Percentiles rank a stretch among this genome's conserved stretches.
Evolutionary conservation across 1,140 invertebrate genomes (phyloP).

Genomic region (Drosophila sproati): DNA sequence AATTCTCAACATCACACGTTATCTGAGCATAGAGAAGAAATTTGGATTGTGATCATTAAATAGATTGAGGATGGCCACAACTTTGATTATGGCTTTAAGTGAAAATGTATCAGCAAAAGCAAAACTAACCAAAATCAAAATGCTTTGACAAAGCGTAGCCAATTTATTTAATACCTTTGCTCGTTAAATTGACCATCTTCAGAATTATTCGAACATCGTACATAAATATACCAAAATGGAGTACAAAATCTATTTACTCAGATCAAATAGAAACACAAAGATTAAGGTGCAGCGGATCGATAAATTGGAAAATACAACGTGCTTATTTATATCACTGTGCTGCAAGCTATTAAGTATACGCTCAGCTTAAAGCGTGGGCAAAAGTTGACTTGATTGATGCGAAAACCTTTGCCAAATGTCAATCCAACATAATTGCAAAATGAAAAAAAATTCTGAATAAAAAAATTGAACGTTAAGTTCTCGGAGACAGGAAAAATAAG

Average conservation of each 20-base stretch:
- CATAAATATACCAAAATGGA: constrained; percentile 62
- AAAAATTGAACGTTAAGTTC: too few species aligned
- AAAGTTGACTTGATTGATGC: constrained; percentile 77
- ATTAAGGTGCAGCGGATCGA: constrained; percentile 24
- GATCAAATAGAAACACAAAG: constrained; percentile 23
- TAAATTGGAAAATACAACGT: constrained; percentile 70
- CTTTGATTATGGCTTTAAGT: background rate
- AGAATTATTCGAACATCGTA: constrained; percentile 50
- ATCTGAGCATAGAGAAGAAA: too few species aligned
- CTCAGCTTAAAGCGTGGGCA: constrained; percentile 48
- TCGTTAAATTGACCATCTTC: constrained; percentile 41
- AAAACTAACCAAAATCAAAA: background rate
- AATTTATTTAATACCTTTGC: constrained; percentile 19
- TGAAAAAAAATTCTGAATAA: background rate
- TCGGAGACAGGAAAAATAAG: constrained; percentile 20
- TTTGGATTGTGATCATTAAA: too few species aligned
- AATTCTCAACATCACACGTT: too few species aligned
- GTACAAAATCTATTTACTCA: constrained; percentile 59
- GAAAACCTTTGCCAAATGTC: constrained; percentile 73
- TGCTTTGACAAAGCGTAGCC: background rate
- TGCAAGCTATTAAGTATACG: constrained; percentile 74
- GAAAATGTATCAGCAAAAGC: background rate
- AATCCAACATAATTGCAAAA: constrained; percentile 74
- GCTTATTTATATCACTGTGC: constrained; percentile 62
- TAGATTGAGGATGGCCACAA: background rate